Conservation (phyloP, 2,113 vertebrate species). For the Mesembrinibis cayennensis region DNA sequence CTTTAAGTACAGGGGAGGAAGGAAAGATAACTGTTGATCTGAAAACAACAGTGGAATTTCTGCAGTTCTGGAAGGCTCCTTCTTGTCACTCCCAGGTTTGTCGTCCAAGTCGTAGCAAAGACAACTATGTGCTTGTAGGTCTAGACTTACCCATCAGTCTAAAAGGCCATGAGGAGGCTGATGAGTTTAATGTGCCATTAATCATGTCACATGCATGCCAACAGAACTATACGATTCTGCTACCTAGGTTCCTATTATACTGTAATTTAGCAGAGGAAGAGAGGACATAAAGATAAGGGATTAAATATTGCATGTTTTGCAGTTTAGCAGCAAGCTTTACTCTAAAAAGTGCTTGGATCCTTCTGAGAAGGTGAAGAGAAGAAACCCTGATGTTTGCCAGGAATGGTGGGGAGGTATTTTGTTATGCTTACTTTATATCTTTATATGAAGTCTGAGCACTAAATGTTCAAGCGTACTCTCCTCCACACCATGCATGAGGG, state of each 20-base stretch:
- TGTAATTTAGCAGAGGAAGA: not conserved
- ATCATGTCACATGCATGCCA: not conserved
- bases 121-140: fast-evolving
- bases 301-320: not conserved
- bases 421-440: not conserved
- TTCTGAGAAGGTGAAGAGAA: not conserved
- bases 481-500: fast-evolving
- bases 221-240: not conserved
- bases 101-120: not conserved
- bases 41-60: not conserved
- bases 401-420: not conserved
- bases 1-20: not conserved
- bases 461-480: not conserved
- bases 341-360: not conserved
- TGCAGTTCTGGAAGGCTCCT: not conserved
- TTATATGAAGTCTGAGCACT: not conserved
- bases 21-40: not conserved
- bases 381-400: not conserved
- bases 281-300: not conserved
- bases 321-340: not conserved
- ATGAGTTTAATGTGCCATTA: not conserved
- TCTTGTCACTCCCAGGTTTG: not conserved
- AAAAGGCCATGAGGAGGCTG: not conserved
- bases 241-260: not conserved
- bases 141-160: not conserved